These are phyloP conservation scores for Catharus ustulatus DNA, from an alignment of 2,797 vertebrate species.

Conservation along the genomic window DNA sequence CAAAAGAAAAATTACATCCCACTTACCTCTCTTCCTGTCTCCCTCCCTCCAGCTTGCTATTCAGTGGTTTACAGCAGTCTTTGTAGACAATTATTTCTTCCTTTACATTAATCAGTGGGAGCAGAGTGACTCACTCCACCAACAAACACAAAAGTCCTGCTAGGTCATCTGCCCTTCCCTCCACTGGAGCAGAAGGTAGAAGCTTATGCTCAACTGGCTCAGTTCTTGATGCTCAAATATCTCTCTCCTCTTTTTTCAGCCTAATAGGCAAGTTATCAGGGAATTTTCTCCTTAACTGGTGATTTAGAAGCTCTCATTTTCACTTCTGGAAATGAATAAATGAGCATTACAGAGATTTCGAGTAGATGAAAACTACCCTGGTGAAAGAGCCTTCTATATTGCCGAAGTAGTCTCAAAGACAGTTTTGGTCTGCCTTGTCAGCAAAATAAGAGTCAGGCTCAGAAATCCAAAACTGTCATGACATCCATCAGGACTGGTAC, in stretches of 20 bases:
- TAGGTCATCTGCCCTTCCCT: background rate
- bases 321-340: background rate
- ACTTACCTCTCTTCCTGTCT: background rate
- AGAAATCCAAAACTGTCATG: background rate
- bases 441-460: background rate
- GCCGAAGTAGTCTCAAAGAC: background rate
- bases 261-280: background rate
- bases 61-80: background rate
- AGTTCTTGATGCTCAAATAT: background rate
- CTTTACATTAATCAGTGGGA: background rate
- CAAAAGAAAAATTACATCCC: background rate
- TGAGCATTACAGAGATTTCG: background rate
- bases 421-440: background rate
- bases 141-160: background rate
- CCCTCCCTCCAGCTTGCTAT: background rate
- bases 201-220: background rate
- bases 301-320: background rate
- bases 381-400: background rate
- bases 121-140: background rate
- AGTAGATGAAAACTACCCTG: background rate
- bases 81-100: background rate
- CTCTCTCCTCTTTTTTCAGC: background rate
- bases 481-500: background rate
- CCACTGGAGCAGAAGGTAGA: background rate
- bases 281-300: background rate